A percentile compares a stretch with the other conserved stretches of the same genome.
These are phyloP conservation scores for Drosophila kuntzei DNA, from an alignment of 2,888 invertebrate genomes.

Conservation along the genomic window DNA sequence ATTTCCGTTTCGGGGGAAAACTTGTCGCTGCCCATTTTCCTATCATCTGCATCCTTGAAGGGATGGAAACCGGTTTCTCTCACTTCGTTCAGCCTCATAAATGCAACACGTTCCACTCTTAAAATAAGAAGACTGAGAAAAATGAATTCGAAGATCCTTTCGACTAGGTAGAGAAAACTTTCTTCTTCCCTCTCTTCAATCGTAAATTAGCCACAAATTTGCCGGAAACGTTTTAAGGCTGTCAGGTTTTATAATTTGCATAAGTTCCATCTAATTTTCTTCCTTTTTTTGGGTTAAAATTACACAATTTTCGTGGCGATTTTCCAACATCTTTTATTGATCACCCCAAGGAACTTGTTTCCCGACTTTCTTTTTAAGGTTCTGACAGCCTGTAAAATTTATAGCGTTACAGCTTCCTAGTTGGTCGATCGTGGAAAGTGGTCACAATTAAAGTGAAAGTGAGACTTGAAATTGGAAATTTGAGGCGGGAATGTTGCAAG, in stretches of 20 bases:
- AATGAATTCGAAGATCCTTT: neutral
- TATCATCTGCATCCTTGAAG: slow-evolving; percentile 12
- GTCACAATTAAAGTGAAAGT: slow-evolving; percentile 59
- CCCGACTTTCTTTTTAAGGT: slow-evolving; percentile 4
- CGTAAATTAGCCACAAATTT: slow-evolving; percentile 82
- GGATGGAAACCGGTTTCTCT: slow-evolving; percentile 63
- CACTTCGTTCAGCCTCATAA: slow-evolving; percentile 54
- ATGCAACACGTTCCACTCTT: slow-evolving; percentile 72
- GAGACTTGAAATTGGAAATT: neutral
- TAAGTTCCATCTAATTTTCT: slow-evolving; percentile 32
- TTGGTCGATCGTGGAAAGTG: slow-evolving; percentile 46
- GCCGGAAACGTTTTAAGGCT: slow-evolving; percentile 66
- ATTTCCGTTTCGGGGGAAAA: slow-evolving; percentile 66
- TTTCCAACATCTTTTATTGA: slow-evolving; percentile 45
- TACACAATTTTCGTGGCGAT: slow-evolving; percentile 54
- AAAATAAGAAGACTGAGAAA: slow-evolving; percentile 1
- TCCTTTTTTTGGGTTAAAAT: slow-evolving; percentile 58
- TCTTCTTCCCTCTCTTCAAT: slow-evolving; percentile 21
- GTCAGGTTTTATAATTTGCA: slow-evolving; percentile 51
- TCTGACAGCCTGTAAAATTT: slow-evolving; percentile 54
- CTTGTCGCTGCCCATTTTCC: neutral
- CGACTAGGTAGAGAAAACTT: slow-evolving; percentile 38
- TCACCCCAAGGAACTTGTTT: slow-evolving; percentile 46
- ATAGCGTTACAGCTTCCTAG: slow-evolving; percentile 58
- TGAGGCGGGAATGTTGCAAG: neutral